phyloP scores from a whole-genome alignment of 2,797 vertebrate genomes.

The Chanos chanos region DNA sequence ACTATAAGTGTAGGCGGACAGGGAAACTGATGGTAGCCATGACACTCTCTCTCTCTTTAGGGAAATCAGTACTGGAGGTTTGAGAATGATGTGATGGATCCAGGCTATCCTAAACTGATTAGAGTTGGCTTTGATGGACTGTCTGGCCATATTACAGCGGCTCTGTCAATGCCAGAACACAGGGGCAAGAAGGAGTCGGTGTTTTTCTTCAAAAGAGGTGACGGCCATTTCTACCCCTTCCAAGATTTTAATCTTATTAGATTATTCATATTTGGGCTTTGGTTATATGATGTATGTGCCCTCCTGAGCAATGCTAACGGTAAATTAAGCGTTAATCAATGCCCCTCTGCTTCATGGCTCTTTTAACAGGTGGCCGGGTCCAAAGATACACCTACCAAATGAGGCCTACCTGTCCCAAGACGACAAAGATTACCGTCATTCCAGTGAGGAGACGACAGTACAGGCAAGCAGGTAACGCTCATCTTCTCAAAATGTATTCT shows the following conservation, averaged over 20 bases:
- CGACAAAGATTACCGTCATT: conserved; percentile 23
- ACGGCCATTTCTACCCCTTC: too few relatives aligned
- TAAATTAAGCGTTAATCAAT: too few relatives aligned
- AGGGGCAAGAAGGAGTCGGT: conserved; percentile 80
- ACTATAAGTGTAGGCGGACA: too few relatives aligned
- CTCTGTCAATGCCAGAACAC: conserved; percentile 83
- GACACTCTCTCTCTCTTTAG: conserved; percentile 66
- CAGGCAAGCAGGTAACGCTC: conserved; percentile 67
- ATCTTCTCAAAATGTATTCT: too few relatives aligned
- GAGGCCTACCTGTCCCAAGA: conserved; percentile 59
- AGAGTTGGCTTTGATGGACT: conserved; percentile 82
- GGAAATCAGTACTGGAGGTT: conserved; percentile 88
- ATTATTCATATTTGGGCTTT: too few relatives aligned
- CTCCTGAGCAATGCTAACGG: too few relatives aligned
- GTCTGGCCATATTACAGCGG: conserved; percentile 79
- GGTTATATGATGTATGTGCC: too few relatives aligned
- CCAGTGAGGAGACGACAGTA: conserved; percentile 37
- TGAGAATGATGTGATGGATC: conserved; percentile 81
- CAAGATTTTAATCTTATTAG: too few relatives aligned
- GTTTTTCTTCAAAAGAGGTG: conserved; percentile 94
- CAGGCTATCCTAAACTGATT: conserved; percentile 79
- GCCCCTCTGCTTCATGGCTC: background rate
- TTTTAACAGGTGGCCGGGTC: conserved; percentile 76
- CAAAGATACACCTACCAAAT: conserved; percentile 86
- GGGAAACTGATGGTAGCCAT: too few relatives aligned